Evolutionary conservation across 1,140 invertebrate genomes (phyloP), one percentile per base, ranked within the genome.

Genomic region (Bombus difficillimus): DNA sequence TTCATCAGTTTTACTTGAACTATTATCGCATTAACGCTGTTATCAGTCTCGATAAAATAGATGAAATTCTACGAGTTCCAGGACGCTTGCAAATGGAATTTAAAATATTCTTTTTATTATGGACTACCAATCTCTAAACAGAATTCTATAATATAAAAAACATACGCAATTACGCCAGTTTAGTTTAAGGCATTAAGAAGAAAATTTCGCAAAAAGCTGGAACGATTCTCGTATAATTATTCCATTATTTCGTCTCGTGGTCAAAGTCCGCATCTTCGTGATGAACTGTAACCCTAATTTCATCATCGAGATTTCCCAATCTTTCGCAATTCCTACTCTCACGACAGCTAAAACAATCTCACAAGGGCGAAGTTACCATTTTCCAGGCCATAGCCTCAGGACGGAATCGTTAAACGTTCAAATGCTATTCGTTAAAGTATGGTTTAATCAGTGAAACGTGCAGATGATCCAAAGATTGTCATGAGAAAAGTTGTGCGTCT

Each of bases 361-460:
- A 28, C 72, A 59, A 77, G 39, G 22, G 47, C 47, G 25, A 89
- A 86, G 32, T 89, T 89, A 75, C 78, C 57, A 53, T 75, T 81
- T 81, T 79, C 88, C 47, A 1, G 47, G 2, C 18, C 18, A 8
- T 53, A 22, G 47, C 47, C 47, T 22, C 47, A 53, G 18, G 18
- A 22, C 18, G 18, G 80, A 83, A 81, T 81, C 80, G 72, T 90
- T 86, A 81, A 84, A 84, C 83, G 79, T 72, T 62, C 13, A 62
- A n/a, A 62, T 53, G 0, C 10, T 28, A 8, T 66, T 15, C n/a
- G 77, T 41, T 28, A 28, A 83, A 81, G 81, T 86, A 90, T 71
- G 81, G 62, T 81, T 90, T 86, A 90, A 91, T 90, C 89, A 90
- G 86, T 82, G 87, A 37, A 57, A 86, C 89, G 81, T 84, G 84